These are phyloP conservation scores for Listrodromus nycthemerus DNA, from an alignment of 2,888 invertebrate genomes.

Conservation along the genomic window DNA sequence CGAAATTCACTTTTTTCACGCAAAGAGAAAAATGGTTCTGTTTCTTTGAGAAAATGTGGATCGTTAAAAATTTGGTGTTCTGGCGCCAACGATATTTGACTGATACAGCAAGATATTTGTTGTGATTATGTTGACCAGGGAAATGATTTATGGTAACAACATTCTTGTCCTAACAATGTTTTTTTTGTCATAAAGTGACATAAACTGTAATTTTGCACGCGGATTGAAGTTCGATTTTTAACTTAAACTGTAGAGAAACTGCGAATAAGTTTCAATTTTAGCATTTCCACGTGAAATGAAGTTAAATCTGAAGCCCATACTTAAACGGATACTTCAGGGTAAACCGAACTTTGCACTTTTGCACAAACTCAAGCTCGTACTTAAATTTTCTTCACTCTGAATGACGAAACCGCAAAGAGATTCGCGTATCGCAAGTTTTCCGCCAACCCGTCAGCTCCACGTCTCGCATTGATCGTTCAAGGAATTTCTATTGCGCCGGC, in stretches of 20 bases:
- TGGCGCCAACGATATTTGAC: no score
- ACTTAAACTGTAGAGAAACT: background rate
- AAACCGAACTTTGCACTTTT: background rate
- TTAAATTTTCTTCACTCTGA: background rate
- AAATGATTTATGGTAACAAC: no score
- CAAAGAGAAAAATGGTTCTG: no score
- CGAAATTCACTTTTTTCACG: no score
- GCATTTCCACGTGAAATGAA: background rate
- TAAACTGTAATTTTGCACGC: no score
- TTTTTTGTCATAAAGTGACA: no score
- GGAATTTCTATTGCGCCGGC: background rate
- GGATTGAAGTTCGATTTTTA: background rate
- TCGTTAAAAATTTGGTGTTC: no score
- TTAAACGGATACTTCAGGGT: background rate
- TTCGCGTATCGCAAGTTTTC: background rate
- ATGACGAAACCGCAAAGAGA: background rate
- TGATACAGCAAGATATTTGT: no score
- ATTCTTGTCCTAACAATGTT: no score
- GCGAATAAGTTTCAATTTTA: background rate
- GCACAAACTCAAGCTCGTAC: background rate
- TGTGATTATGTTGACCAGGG: no score
- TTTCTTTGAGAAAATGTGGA: no score
- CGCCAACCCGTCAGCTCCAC: background rate
- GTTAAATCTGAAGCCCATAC: background rate
- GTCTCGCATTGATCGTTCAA: background rate